These are phyloP conservation scores for Parus major DNA, from an alignment of 2,113 vertebrate species.

Conservation along the genomic window DNA sequence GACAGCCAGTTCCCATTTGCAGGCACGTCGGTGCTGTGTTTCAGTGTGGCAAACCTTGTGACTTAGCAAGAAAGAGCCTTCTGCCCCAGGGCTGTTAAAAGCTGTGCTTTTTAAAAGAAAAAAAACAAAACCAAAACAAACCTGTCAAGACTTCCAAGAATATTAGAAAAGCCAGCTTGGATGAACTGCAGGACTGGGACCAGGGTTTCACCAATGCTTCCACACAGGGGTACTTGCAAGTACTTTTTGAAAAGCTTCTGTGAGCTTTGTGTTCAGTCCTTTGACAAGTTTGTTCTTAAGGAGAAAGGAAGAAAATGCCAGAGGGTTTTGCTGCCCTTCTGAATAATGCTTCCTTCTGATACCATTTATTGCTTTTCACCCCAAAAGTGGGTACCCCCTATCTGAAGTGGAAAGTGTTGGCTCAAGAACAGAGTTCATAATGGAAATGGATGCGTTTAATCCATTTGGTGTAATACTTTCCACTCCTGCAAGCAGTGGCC, in stretches of 20 bases:
- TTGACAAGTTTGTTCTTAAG: background rate
- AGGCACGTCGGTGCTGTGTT: conserved; percentile 58
- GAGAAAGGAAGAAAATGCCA: background rate
- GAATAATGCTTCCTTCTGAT: background rate
- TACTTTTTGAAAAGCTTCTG: background rate
- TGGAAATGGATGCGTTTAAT: background rate
- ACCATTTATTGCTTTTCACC: background rate
- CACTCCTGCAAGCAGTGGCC: background rate
- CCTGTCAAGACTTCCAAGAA: conserved; percentile 26
- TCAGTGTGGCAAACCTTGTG: conserved; percentile 50
- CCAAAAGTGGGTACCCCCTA: background rate
- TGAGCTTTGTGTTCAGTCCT: background rate
- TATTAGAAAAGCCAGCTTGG: background rate
- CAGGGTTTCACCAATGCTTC: background rate
- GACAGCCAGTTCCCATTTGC: conserved; percentile 62
- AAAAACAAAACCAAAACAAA: background rate
- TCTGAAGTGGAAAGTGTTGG: background rate
- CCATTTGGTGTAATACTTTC: background rate
- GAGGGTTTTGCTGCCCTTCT: background rate
- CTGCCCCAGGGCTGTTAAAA: conserved; percentile 44
- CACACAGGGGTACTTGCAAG: background rate
- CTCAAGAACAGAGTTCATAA: background rate
- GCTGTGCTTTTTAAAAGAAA: background rate
- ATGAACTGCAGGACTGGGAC: background rate
- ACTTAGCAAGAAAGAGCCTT: conserved; percentile 57